Conservation (phyloP, 2,797 vertebrate species). For the Dipus sagitta region DNA sequence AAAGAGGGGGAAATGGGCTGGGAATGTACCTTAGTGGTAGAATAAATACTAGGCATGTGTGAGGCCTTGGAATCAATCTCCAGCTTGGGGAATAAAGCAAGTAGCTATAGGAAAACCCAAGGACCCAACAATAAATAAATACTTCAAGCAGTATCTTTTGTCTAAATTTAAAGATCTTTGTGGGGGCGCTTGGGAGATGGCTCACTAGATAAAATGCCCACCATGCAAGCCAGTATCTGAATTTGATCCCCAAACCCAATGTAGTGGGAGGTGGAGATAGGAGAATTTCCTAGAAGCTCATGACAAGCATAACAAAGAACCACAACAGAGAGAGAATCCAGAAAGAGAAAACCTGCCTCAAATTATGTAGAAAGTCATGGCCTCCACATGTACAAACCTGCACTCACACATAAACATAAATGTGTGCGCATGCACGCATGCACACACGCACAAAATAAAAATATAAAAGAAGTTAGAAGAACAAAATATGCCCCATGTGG, state of each 20-base stretch:
- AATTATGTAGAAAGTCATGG: no score
- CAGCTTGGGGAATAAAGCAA: background rate
- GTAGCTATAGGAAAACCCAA: slow-evolving; percentile 33
- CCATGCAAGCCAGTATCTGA: no score
- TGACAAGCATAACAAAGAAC: no score
- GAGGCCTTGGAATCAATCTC: background rate
- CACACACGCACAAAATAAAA: no score
- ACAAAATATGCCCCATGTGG: background rate
- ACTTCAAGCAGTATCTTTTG: slow-evolving; percentile 23
- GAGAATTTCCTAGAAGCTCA: no score
- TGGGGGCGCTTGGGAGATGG: no score
- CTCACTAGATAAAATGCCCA: no score
- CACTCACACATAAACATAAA: background rate
- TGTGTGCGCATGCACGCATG: background rate
- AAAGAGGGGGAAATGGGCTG: background rate
- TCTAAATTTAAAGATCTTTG: slow-evolving; percentile 34
- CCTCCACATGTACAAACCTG: no score
- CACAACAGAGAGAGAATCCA: no score
- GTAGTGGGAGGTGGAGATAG: no score
- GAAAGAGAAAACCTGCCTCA: no score
- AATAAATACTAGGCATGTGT: background rate
- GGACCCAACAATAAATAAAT: slow-evolving; percentile 23
- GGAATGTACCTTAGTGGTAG: background rate
- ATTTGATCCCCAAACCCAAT: no score
- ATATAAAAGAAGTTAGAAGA: background rate